Evolutionary conservation across 2,113 vertebrate genomes (phyloP).

Genomic region (Hypanus sabinus): DNA sequence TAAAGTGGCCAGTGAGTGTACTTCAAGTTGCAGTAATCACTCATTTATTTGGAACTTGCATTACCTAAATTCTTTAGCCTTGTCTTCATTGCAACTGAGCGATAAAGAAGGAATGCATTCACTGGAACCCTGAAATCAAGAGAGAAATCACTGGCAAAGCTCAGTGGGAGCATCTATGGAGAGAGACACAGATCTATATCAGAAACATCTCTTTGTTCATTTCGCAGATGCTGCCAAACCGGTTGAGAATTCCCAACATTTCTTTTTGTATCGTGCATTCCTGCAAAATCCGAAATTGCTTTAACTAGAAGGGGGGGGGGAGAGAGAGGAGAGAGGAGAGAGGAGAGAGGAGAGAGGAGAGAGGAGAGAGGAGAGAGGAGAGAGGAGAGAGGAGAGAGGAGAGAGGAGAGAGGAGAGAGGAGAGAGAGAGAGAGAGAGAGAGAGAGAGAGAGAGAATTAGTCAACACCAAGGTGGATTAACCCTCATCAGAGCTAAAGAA

Average conservation of each 20-base stretch:
- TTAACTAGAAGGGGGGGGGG: no score
- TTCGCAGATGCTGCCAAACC: background rate
- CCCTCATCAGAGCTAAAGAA: no score
- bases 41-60: background rate
- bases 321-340: no score
- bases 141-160: background rate
- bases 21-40: background rate
- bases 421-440: no score
- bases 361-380: no score
- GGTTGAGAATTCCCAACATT: background rate
- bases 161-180: background rate
- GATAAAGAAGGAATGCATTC: background rate
- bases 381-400: no score
- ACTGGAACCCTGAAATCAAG: background rate
- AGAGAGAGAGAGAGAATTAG: no score
- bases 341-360: no score
- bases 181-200: background rate
- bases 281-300: no score
- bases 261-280: background rate
- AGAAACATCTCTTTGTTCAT: background rate
- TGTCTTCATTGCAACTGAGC: background rate
- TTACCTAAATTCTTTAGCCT: background rate
- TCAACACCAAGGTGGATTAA: no score
- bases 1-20: no score
- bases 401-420: no score